Percentiles rank a stretch among this genome's conserved stretches.
Evolutionary conservation across 1,140 invertebrate genomes (phyloP).

Genomic region (Euborellia annulipes): DNA sequence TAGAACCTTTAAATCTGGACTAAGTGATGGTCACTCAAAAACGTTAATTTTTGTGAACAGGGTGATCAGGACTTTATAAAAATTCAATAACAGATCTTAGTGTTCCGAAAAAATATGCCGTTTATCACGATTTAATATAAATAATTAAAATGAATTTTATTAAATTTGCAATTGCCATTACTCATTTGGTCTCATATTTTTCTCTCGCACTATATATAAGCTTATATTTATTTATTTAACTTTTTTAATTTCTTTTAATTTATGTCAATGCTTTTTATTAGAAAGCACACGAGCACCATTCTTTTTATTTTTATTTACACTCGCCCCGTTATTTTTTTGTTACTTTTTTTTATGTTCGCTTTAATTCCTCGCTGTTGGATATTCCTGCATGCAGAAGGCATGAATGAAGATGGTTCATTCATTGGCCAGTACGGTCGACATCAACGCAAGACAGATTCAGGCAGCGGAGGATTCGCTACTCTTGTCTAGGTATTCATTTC

Average conservation of each 20-base stretch:
- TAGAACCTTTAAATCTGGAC: too few relatives aligned
- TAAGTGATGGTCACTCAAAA: too few relatives aligned
- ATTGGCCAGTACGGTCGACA: slow-evolving; percentile 87
- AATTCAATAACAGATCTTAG: too few relatives aligned
- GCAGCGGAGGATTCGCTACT: slow-evolving; percentile 61
- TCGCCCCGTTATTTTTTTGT: slow-evolving; percentile 14
- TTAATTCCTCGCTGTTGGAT: slow-evolving; percentile 2
- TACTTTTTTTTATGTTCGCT: slow-evolving; percentile 13
- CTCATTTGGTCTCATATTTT: too few relatives aligned
- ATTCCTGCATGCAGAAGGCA: slow-evolving; percentile 45
- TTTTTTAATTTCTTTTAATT: slow-evolving; percentile 14
- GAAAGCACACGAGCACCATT: too few relatives aligned
- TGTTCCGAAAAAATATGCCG: too few relatives aligned
- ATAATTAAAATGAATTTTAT: too few relatives aligned
- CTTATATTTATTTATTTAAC: too few relatives aligned
- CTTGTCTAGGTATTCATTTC: slow-evolving; percentile 45
- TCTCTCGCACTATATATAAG: neutral
- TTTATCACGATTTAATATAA: too few relatives aligned
- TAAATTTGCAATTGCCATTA: too few relatives aligned
- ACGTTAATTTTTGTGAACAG: too few relatives aligned
- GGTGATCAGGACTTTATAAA: too few relatives aligned
- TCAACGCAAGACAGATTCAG: slow-evolving; percentile 48
- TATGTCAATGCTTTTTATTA: slow-evolving; percentile 11
- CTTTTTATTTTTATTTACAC: slow-evolving; percentile 12
- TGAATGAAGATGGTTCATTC: slow-evolving; percentile 98